Percentiles rank a stretch among this genome's conserved stretches.
phyloP scores from a whole-genome alignment of 2,888 invertebrate species.

The Leptopilina myrica region DNA sequence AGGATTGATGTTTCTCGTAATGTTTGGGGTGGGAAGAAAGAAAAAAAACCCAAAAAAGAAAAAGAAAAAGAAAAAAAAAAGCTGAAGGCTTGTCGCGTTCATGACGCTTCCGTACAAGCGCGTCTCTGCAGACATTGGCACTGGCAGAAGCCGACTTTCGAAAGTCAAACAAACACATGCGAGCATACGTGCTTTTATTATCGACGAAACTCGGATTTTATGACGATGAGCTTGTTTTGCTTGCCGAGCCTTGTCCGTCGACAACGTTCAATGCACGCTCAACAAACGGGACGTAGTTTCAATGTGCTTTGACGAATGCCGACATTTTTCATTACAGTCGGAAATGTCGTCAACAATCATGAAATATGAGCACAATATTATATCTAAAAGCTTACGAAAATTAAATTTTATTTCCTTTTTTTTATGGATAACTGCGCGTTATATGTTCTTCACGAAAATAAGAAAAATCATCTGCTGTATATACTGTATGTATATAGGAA shows the following conservation, averaged over 20 bases:
- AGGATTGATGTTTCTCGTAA: constrained; percentile 54
- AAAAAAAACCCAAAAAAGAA: too few relatives aligned
- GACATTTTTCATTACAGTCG: constrained; percentile 36
- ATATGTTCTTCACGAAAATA: neutral
- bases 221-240: constrained; percentile 54
- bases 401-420: neutral
- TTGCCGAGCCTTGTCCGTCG: constrained; percentile 48
- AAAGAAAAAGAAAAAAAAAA: constrained; percentile 49
- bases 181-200: constrained; percentile 59
- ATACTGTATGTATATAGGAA: neutral
- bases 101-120: constrained; percentile 35
- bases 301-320: constrained; percentile 51
- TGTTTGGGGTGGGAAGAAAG: neutral
- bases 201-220: constrained; percentile 57
- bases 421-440: constrained; percentile 4
- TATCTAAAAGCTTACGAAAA: constrained; percentile 3
- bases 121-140: constrained; percentile 58
- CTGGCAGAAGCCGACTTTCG: constrained; percentile 55
- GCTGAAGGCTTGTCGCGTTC: constrained; percentile 43
- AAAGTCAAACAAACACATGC: constrained; percentile 59
- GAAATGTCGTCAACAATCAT: constrained; percentile 21
- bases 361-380: constrained; percentile 20
- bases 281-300: constrained; percentile 41
- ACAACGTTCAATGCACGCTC: constrained; percentile 43
- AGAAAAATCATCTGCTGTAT: neutral